Base-by-base conservation (phyloP, 2,888 invertebrate species). In the Caenorhabditis imperialis region DNA sequence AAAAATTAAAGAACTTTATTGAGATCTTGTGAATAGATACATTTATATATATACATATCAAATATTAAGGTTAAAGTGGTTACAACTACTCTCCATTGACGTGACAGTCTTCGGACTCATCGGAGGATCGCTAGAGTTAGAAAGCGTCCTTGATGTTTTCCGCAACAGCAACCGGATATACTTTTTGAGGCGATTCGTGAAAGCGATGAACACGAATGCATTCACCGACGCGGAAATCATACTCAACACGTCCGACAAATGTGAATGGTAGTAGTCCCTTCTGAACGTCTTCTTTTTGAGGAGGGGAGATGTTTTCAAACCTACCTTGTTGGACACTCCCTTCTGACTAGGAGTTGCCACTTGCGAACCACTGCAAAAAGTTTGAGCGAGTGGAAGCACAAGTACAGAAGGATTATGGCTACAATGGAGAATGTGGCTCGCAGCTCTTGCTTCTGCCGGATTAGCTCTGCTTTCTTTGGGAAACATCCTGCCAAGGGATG, bases 151-250 rank as follows among this genome's bases (percentile, higher is more conserved):
- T 7, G 87, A 87, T 35, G 87, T 87, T 65, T 86, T 86, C 45
- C 87, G 77, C 23, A 87, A 81, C 54, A 87, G 73, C 51, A 83
- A 78, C 54, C 81, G 83, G 14, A 87, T 79, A 63, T 88, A 86
- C 54, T 79, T 77, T 67, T 77, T 81, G 48, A 78, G 54, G 16
- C 75, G 76, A 51, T 85, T 88, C 12, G 87, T 88, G 76, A 87
- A 88, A 8, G 87, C 87, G 40, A 87, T 87, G 72, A 87, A 87
- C 10, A 87, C 86, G 67, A 87, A 88, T 22, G 87, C 87, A 69
- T 87, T 88, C 44, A 87, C 82, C 8, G 85, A 80, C 5, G 87
- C 85, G 23, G 87, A 87, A 37, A 85, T 77, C 78, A 88, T 80
- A 20, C 85, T 84, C 37, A 87, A 79, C n/a, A 86, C 78, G 54